Evolutionary conservation across 2,888 invertebrate genomes (phyloP).

Genomic region (Perithous albicinctus): DNA sequence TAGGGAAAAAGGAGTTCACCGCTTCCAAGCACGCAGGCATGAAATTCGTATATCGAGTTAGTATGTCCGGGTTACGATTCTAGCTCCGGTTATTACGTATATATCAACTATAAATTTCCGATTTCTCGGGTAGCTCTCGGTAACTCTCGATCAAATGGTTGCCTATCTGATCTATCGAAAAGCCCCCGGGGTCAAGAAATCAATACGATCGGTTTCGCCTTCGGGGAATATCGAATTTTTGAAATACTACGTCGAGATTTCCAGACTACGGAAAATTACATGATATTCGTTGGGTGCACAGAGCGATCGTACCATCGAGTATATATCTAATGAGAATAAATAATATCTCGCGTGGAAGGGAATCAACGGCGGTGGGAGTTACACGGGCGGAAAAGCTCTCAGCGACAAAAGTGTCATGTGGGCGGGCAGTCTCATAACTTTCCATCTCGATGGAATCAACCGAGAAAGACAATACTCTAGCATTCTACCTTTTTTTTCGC

Average conservation of each 20-base stretch:
- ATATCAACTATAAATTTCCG: constrained; percentile 42
- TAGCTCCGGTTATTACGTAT: constrained; percentile 36
- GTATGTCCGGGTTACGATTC: constrained; percentile 1
- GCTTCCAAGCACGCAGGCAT: neutral
- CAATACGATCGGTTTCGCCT: constrained; percentile 28
- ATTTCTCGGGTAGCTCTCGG: constrained; percentile 21
- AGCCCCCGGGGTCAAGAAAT: constrained; percentile 21
- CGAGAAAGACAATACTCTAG: neutral
- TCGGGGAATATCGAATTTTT: constrained; percentile 17
- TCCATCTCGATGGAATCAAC: constrained; percentile 41
- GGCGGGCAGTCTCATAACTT: constrained; percentile 53
- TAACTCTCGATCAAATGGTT: constrained; percentile 42
- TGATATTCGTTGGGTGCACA: neutral
- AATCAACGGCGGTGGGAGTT: neutral
- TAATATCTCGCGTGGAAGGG: constrained; percentile 11
- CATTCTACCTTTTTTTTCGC: neutral
- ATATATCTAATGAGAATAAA: constrained; percentile 48
- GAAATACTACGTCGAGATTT: neutral
- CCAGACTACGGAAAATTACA: constrained; percentile 11
- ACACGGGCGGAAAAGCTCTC: constrained; percentile 50
- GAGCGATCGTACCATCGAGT: neutral
- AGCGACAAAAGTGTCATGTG: constrained; percentile 43
- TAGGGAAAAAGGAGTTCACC: constrained; percentile 35
- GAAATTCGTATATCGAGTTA: constrained; percentile 50
- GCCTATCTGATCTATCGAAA: constrained; percentile 9